phyloP scores from a whole-genome alignment of 2,797 vertebrate species.

The Aldrovandia affinis region DNA sequence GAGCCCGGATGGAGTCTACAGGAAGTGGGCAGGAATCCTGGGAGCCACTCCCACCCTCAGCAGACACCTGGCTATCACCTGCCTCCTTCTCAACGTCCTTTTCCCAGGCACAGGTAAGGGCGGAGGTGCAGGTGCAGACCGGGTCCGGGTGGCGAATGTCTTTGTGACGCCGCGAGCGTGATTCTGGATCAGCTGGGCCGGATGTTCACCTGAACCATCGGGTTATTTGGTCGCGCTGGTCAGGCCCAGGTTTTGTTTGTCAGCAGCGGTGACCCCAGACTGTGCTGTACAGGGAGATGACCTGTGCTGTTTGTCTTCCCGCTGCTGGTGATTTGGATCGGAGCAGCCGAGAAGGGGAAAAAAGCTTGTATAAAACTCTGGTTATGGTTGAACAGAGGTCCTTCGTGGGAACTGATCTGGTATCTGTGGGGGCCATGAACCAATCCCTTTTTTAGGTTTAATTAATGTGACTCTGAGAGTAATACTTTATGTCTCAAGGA shows the following conservation, averaged over 20 bases:
- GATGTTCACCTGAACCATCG: background rate
- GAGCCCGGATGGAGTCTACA: background rate
- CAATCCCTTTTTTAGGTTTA: background rate
- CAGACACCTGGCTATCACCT: conserved; percentile 28
- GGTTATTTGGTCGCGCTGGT: background rate
- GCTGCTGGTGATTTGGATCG: background rate
- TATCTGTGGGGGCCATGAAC: too few species aligned
- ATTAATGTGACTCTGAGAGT: background rate
- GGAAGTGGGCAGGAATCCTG: conserved; percentile 23
- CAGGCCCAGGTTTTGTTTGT: background rate
- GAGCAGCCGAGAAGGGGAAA: background rate
- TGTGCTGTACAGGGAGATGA: background rate
- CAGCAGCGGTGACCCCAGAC: background rate
- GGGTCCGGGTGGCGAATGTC: background rate
- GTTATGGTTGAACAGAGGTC: background rate
- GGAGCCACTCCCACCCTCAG: conserved; percentile 34
- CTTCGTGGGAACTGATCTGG: background rate
- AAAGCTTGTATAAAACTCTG: background rate
- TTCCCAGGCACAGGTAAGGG: conserved; percentile 31
- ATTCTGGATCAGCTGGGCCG: too few species aligned
- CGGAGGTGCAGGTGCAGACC: background rate
- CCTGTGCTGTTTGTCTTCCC: too few species aligned
- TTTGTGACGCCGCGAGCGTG: background rate
- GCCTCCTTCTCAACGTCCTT: conserved; percentile 28
- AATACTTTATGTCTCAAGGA: background rate